Base-by-base conservation (phyloP, 1,140 invertebrate species). In the Chironomus striatipennis region DNA sequence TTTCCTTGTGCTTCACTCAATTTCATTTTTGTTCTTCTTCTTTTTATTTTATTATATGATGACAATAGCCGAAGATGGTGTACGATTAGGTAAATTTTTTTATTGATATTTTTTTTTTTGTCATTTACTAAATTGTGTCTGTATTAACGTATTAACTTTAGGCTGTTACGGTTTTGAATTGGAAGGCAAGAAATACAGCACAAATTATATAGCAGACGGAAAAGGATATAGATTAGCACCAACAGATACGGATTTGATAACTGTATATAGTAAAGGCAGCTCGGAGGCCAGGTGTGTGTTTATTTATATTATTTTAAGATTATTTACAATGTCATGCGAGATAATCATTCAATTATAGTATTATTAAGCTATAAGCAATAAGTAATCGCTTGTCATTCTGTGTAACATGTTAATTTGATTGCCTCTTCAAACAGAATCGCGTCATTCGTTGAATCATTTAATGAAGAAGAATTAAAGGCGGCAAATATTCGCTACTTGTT, bases 21-120 rank as follows among this genome's bases (percentile, higher is more conserved):
- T 57, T 57, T 57, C 47, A 57, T 57, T 57, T 57, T 57, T 57
- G 47, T 57, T 57, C 47, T 57, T 57, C n/a, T 57, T 57, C n/a
- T n/a, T 57, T 15, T 57, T 57, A 57, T 57, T 8, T 12, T 47
- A 12, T 47, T 47, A 12, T 47, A n/a, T n/a, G n/a, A 57, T 57
- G 47, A 57, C 47, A 12, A 12, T n/a, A 57, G 47, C 47, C 47
- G 47, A 57, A 57, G 47, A 57, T 57, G 47, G 47, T 57, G 47
- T 57, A n/a, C 47, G 47, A 12, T 57, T 57, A 57, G 47, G 47
- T 57, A 57, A 57, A 47, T 57, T 15, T 57, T 47, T n/a, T 57
- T n/a, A 57, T 57, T 57, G 12, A n/a, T n/a, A 57, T 57, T n/a
- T 57, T 15, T n/a, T 57, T 15, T 15, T 57, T 15, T 47, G 2